Percentiles rank a stretch among this genome's conserved stretches.
These are phyloP conservation scores for Papilio gigon DNA, from an alignment of 2,888 invertebrate genomes.

Conservation along the genomic window DNA sequence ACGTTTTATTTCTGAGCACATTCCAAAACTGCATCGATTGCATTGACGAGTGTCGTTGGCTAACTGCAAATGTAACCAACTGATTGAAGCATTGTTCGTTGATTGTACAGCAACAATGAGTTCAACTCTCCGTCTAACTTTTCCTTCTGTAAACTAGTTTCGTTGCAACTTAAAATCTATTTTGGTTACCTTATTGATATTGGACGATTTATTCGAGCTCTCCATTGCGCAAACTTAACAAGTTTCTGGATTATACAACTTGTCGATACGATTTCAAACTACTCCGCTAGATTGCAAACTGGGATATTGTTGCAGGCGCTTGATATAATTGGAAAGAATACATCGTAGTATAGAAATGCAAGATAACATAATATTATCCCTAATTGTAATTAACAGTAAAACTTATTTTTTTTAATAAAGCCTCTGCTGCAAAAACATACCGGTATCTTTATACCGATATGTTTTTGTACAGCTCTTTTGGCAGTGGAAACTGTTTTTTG, in stretches of 20 bases:
- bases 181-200: conserved; percentile 19
- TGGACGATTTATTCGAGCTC: conserved; percentile 15
- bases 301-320: background rate
- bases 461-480: too few relatives aligned
- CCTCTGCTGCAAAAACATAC: too few relatives aligned
- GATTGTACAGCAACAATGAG: background rate
- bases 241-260: conserved; percentile 13
- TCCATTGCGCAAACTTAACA: conserved; percentile 9
- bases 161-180: conserved; percentile 10
- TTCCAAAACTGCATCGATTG: background rate
- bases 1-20: background rate
- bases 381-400: too few relatives aligned
- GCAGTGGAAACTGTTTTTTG: too few relatives aligned
- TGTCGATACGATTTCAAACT: conserved; percentile 20
- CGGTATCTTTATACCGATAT: too few relatives aligned
- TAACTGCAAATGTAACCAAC: background rate
- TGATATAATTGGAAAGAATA: background rate
- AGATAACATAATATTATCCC: too few relatives aligned
- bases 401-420: too few relatives aligned
- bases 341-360: background rate
- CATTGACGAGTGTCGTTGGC: background rate
- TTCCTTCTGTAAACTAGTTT: conserved; percentile 1
- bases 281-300: background rate
- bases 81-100: conserved; percentile 1
- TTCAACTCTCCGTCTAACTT: conserved; percentile 9